phyloP scores from a whole-genome alignment of 2,797 vertebrate genomes.

The Echiichthys vipera region DNA sequence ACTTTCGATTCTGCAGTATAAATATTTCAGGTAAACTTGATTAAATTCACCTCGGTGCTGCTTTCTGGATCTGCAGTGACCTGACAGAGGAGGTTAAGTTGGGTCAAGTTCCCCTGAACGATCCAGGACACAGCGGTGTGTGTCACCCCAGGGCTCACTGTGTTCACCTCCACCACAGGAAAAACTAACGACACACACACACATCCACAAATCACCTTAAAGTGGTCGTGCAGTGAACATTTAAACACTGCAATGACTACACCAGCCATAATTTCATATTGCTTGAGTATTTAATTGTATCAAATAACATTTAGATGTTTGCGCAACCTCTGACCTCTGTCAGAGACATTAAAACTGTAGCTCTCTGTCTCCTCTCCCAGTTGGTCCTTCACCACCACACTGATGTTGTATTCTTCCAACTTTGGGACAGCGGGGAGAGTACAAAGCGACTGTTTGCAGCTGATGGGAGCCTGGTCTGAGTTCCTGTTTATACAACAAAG shows the following conservation, averaged over 20 bases:
- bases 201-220: neutral
- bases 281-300: neutral
- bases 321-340: constrained; percentile 63
- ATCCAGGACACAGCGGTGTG: constrained; percentile 58
- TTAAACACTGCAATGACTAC: neutral
- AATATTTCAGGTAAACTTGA: neutral
- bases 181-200: constrained; percentile 54
- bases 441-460: constrained; percentile 47
- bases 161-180: constrained; percentile 48
- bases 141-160: constrained; percentile 29
- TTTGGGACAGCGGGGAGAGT: constrained; percentile 54
- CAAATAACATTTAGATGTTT: neutral
- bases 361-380: constrained; percentile 61
- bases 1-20: neutral
- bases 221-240: neutral
- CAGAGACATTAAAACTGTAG: constrained; percentile 73
- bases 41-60: constrained; percentile 45
- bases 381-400: constrained; percentile 62
- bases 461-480: constrained; percentile 23
- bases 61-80: constrained; percentile 34
- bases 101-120: constrained; percentile 50
- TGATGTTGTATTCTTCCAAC: constrained; percentile 69
- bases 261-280: neutral
- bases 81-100: constrained; percentile 62
- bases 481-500: constrained; percentile 56